Percentiles rank a stretch among this genome's conserved stretches.
phyloP scores from a whole-genome alignment of 1,140 invertebrate genomes.

The Conus betulinus region DNA sequence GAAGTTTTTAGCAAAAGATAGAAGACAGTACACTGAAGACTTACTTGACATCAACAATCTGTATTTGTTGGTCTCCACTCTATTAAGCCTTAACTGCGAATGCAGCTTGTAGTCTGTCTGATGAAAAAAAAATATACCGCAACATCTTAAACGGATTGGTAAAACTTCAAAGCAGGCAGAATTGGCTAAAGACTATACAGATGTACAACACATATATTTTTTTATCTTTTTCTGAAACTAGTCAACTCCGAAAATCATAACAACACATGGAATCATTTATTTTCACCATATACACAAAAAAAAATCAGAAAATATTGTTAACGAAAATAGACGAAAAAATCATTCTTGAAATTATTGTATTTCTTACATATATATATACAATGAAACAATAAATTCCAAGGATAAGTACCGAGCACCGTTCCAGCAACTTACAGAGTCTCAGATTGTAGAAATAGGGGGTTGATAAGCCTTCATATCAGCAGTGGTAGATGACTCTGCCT shows the following conservation, averaged over 20 bases:
- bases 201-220: too few relatives aligned
- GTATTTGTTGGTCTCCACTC: not conserved
- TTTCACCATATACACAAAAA: not conserved
- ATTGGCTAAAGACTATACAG: not conserved
- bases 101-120: not conserved
- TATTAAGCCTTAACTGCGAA: not conserved
- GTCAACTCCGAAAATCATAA: not conserved
- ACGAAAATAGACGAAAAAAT: too few relatives aligned
- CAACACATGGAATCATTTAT: not conserved
- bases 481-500: too few relatives aligned
- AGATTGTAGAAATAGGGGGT: too few relatives aligned
- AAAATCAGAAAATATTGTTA: not conserved
- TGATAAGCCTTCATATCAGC: too few relatives aligned
- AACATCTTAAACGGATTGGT: not conserved
- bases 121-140: not conserved
- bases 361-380: too few relatives aligned
- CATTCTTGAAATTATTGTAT: too few relatives aligned
- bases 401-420: too few relatives aligned
- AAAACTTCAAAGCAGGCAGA: not conserved
- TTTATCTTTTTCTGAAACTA: not conserved
- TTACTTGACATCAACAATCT: not conserved
- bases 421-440: too few relatives aligned
- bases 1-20: not conserved
- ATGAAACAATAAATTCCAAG: too few relatives aligned
- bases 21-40: not conserved